Base-by-base conservation (phyloP, 2,888 invertebrate species). In the Lepidocyrtinus sp. region DNA sequence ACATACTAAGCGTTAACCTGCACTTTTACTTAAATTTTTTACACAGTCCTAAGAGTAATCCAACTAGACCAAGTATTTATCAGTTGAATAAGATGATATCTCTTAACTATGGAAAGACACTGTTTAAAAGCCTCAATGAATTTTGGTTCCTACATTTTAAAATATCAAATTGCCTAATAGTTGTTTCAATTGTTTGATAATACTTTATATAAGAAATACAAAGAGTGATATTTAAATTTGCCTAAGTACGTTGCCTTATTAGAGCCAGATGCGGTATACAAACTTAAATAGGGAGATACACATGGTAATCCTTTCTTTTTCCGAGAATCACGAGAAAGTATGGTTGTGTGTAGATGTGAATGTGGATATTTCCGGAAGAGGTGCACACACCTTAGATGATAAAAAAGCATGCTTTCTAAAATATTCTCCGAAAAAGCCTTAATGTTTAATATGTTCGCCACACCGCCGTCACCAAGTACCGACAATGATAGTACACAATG, bases 291-390 rank as follows among this genome's bases (percentile, higher is more conserved):
- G 36, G 36, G 5, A 12, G 36, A 5, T 36, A 36, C 36, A 36
- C 36, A 36, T 36, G 36, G 36, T 36, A 36, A 7, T 36, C 36
- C 12, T 36, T 36, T 12, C 36, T 26, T 71, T 71, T 71, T 62
- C 61, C 71, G 71, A 61, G 71, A 62, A 59, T 19, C 17, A 24
- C 55, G 17, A 69, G 27, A n/a, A 9, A 55, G 55, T 69, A 25
- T 19, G 27, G 55, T 46, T 69, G 26, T 21, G 68, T 7, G 19
- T 55, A 9, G 45, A 61, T 45, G 62, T 62, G 27, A 45, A 69
- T 27, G 68, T 75, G 70, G 64, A 63, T 50, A 65, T 70, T 76
- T 76, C 76, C 76, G 76, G 70, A 50, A 69, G 69, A 71, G 70
- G 70, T 76, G 76, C 70, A 70, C 70, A 76, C 76, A 76, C 76